Conservation (phyloP, 2,888 invertebrate genomes). For the Chrysolina americana region DNA sequence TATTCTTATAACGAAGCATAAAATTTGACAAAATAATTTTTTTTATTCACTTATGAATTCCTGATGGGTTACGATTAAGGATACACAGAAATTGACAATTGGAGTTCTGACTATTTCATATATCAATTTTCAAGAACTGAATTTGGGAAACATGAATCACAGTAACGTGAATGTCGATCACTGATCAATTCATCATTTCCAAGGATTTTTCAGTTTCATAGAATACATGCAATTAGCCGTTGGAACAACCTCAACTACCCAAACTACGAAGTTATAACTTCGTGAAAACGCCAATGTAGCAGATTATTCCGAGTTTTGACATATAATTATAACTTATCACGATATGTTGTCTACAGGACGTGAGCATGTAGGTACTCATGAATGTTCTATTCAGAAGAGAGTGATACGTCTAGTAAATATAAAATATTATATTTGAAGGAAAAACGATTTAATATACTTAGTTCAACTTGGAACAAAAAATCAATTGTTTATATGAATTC, state of each 20-base stretch:
- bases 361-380: not conserved
- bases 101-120: too few species aligned
- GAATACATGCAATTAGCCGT: constrained; percentile 19
- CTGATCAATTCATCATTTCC: not conserved
- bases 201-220: not conserved
- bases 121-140: too few species aligned
- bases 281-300: constrained; percentile 28
- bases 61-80: too few species aligned
- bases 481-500: too few species aligned
- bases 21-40: too few species aligned
- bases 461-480: too few species aligned
- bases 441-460: too few species aligned
- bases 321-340: constrained; percentile 45
- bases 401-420: too few species aligned
- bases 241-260: not conserved
- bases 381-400: not conserved
- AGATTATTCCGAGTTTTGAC: constrained; percentile 32
- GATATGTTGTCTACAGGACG: not conserved
- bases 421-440: too few species aligned
- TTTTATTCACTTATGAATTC: too few species aligned
- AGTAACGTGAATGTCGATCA: not conserved
- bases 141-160: not conserved
- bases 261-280: not conserved
- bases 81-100: too few species aligned
- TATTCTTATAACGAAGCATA: too few species aligned